These are phyloP conservation scores for Girardinus metallicus DNA, from an alignment of 2,797 vertebrate species.

Conservation along the genomic window DNA sequence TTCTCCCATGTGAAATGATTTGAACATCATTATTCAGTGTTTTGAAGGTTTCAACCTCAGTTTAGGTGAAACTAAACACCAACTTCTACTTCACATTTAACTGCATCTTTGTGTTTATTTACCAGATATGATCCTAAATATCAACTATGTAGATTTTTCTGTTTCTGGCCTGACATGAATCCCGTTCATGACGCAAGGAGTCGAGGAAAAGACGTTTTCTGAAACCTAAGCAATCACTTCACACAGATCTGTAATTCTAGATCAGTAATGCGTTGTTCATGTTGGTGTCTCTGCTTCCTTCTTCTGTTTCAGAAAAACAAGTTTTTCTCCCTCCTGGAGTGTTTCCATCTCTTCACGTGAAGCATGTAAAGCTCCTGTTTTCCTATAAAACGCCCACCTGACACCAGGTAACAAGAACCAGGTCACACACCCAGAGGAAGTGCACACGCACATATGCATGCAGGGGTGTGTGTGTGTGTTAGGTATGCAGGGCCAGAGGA, in stretches of 20 bases:
- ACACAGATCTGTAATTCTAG: neutral
- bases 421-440: neutral
- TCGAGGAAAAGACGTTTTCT: neutral
- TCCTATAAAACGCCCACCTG: slow-evolving; percentile 7
- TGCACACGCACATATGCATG: neutral
- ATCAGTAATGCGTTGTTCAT: neutral
- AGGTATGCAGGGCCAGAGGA: slow-evolving; percentile 49
- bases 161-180: neutral
- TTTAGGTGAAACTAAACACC: neutral
- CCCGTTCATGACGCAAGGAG: neutral
- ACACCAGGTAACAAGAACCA: slow-evolving; percentile 5
- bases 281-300: neutral
- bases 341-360: slow-evolving; percentile 5
- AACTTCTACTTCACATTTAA: neutral
- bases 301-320: slow-evolving; percentile 14
- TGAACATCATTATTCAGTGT: neutral
- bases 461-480: slow-evolving; percentile 30
- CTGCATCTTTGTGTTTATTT: neutral
- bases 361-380: neutral
- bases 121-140: neutral
- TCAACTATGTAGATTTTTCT: neutral
- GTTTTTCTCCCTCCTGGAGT: neutral
- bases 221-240: neutral
- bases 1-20: neutral
- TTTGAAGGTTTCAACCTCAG: neutral